Evolutionary conservation across 1,140 invertebrate species (phyloP).

Genomic region (Drosophila equinoxialis): DNA sequence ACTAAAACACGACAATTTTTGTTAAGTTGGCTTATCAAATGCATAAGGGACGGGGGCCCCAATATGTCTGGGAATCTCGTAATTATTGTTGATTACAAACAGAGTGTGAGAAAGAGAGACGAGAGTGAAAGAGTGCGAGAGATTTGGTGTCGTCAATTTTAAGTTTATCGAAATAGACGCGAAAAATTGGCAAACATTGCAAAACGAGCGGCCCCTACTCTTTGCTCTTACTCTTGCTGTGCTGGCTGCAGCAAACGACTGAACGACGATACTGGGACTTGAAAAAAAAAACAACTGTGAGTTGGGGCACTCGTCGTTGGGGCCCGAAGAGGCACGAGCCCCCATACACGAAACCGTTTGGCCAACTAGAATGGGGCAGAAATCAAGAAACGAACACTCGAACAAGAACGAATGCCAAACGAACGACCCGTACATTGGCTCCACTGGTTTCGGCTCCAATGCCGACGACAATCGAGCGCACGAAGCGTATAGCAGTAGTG

Average conservation of each 20-base stretch:
- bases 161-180: constrained; percentile 6
- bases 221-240: constrained; percentile 24
- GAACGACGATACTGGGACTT: constrained; percentile 21
- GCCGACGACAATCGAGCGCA: constrained; percentile 1
- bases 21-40: constrained; percentile 8
- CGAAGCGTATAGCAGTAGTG: too few species aligned
- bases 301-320: constrained; percentile 25
- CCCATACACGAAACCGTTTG: constrained; percentile 57
- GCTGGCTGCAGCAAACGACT: constrained; percentile 55
- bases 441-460: constrained; percentile 29
- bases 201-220: constrained; percentile 20
- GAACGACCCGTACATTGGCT: constrained; percentile 55
- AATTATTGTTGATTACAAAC: constrained; percentile 35
- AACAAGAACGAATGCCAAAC: constrained; percentile 42
- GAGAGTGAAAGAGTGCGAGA: too few species aligned
- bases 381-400: constrained; percentile 61
- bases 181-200: constrained; percentile 17
- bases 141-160: background rate
- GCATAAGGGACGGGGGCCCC: background rate
- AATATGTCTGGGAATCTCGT: constrained; percentile 4
- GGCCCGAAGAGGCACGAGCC: constrained; percentile 26
- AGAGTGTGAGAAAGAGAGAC: too few species aligned
- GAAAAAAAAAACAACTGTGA: background rate
- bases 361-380: constrained; percentile 73
- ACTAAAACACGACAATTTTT: background rate